phyloP scores from a whole-genome alignment of 2,113 vertebrate genomes.

The Nothocercus julius region DNA sequence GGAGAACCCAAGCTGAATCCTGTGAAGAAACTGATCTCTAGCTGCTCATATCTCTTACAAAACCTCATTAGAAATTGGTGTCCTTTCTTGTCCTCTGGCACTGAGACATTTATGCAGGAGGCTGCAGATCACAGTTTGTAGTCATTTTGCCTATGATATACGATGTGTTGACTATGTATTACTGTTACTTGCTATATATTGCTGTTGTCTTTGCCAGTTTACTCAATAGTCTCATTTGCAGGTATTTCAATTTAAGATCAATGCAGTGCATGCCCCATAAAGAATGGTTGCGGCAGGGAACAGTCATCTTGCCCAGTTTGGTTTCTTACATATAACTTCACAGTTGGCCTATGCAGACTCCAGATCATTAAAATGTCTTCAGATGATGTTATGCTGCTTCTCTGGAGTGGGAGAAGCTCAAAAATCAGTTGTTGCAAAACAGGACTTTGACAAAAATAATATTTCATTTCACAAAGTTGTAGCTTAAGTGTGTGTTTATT shows the following conservation, averaged over 20 bases:
- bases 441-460: neutral
- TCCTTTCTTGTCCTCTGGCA: conserved; percentile 42
- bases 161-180: neutral
- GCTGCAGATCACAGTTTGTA: neutral
- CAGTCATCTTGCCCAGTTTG: neutral
- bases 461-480: neutral
- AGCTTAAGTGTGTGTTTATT: neutral
- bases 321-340: neutral
- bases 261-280: neutral
- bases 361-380: accelerated
- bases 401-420: neutral
- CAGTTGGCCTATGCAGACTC: accelerated
- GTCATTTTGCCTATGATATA: neutral
- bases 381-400: neutral
- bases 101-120: neutral
- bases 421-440: neutral
- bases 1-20: neutral
- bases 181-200: neutral
- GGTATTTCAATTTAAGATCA: neutral
- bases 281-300: neutral
- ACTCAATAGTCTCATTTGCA: neutral
- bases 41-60: neutral
- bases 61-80: conserved; percentile 2
- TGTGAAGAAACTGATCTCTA: neutral
- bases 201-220: neutral